Conservation (phyloP, 2,797 vertebrate species). For the Pangasius mekongensis region DNA sequence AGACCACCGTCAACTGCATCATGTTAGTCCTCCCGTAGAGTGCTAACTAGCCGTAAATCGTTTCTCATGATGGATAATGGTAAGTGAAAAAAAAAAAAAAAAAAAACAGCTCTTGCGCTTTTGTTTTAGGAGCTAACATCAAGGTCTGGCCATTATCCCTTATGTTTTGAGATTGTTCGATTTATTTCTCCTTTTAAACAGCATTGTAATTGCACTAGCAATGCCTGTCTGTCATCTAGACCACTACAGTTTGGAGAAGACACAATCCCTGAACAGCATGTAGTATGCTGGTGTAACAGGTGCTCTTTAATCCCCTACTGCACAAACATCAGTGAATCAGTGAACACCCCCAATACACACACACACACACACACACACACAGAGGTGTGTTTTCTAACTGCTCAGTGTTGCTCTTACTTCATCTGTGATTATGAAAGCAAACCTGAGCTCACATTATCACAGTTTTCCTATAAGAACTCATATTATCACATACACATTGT, state of each 20-base stretch:
- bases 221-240: not conserved
- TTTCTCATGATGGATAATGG: not conserved
- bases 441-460: constrained; percentile 29
- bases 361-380: constrained; percentile 7
- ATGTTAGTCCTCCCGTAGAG: not conserved
- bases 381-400: constrained; percentile 17
- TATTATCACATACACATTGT: not conserved
- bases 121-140: not conserved
- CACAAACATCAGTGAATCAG: constrained; percentile 15
- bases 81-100: no score
- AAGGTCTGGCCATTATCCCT: not conserved
- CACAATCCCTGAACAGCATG: not conserved
- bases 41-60: not conserved
- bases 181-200: not conserved
- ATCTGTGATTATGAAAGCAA: constrained; percentile 32
- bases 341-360: not conserved
- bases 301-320: constrained; percentile 13
- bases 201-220: not conserved
- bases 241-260: not conserved
- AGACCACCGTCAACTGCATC: not conserved
- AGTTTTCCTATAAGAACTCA: not conserved
- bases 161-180: not conserved
- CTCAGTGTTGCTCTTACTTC: not conserved
- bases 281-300: constrained; percentile 13
- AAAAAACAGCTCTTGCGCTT: not conserved